phyloP scores from a whole-genome alignment of 2,113 vertebrate species.

The Microtus ochrogaster region DNA sequence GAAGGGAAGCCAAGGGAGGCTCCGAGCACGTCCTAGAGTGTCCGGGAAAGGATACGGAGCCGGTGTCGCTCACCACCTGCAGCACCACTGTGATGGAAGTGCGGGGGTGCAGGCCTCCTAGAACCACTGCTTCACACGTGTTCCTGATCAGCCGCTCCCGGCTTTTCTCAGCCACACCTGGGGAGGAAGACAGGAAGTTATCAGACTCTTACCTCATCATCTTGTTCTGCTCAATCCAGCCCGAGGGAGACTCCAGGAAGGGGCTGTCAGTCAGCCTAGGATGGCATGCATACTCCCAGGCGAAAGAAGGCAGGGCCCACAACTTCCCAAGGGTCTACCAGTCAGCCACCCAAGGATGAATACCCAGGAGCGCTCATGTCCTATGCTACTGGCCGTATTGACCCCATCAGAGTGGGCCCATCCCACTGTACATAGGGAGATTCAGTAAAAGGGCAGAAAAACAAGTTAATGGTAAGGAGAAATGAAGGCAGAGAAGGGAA shows the following conservation, averaged over 20 bases:
- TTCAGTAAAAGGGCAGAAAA: neutral
- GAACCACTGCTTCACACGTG: constrained; percentile 90
- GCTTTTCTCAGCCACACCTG: constrained; percentile 92
- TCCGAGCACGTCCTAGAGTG: neutral
- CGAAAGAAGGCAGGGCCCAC: neutral
- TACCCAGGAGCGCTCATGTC: neutral
- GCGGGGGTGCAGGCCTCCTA: constrained; percentile 92
- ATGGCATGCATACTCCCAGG: neutral
- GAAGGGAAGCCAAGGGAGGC: neutral
- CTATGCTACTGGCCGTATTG: neutral
- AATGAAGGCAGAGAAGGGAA: neutral
- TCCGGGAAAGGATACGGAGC: constrained; percentile 93
- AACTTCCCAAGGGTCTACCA: no score
- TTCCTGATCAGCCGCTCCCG: constrained; percentile 92
- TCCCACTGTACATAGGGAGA: neutral
- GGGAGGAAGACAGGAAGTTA: neutral
- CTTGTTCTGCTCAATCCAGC: neutral
- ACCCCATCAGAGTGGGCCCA: neutral
- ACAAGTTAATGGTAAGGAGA: neutral
- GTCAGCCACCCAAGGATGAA: neutral
- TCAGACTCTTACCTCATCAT: neutral
- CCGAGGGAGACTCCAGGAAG: neutral
- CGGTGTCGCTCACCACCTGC: constrained; percentile 93
- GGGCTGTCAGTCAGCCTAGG: neutral
- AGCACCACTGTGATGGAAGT: constrained; percentile 93